Evolutionary conservation across 2,113 vertebrate genomes (phyloP), one percentile per base, ranked within the genome.

Genomic region (Lagopus muta): DNA sequence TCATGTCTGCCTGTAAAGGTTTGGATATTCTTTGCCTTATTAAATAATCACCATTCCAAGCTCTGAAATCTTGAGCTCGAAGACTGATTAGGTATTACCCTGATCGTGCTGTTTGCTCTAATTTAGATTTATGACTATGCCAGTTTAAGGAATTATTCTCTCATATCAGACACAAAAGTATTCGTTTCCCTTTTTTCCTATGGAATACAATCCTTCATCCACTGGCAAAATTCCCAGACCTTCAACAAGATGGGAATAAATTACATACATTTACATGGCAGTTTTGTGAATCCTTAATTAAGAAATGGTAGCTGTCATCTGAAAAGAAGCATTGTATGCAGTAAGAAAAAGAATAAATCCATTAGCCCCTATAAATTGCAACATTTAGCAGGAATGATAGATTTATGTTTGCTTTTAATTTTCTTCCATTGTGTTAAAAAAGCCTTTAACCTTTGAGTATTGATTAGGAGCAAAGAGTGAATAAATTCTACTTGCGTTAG

Each of bases 281-380:
- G 50, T 90, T 96, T 92, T 95, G 89, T 97, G 82, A 94, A 91
- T 96, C 94, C 93, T 97, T 97, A 98, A 98, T 98, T 97, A 97
- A 95, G 90, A 87, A 97, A 95, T 88, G 27, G 48, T 91, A 97
- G 92, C 77, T 5, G 12, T 87, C 89, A 84, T 96, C 91, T 92
- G 89, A 95, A 82, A 94, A 77, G 86, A 96, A 80, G 52, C 67
- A 80, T 94, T 97, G 97, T 94, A 95, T 95, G 80, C 76, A 88
- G 65, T 72, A 71, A 95, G 86, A 82, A 81, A 92, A 95, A 95
- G 55, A 95, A 97, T 89, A 97, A 93, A 96, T 95, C 91, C 83
- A 97, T 96, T 97, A 97, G 67, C 70, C 71, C 32, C 58, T 83
- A 90, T 95, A 94, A 97, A 95, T 92, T 95, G 42, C 52, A 88